Evolutionary conservation across 2,888 invertebrate genomes (phyloP).

Genomic region (Tachina fera): DNA sequence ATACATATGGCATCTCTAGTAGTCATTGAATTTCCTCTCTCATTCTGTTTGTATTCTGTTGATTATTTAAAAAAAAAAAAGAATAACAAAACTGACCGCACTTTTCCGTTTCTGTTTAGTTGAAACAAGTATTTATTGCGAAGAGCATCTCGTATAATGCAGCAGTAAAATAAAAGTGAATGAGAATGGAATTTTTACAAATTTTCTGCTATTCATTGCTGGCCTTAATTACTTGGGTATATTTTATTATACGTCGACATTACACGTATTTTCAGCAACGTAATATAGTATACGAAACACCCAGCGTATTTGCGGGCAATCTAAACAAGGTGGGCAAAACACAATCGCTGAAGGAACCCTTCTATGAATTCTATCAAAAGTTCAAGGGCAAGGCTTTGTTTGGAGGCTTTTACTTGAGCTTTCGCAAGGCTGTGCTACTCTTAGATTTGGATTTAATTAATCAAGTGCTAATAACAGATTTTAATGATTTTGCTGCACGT

Average conservation of each 20-base stretch:
- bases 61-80: not conserved
- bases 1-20: not conserved
- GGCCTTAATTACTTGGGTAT: slow-evolving; percentile 48
- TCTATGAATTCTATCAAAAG: slow-evolving; percentile 76
- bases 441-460: slow-evolving; percentile 80
- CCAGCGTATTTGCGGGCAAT: slow-evolving; percentile 75
- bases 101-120: slow-evolving; percentile 41
- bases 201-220: slow-evolving; percentile 57
- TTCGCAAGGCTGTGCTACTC: slow-evolving; percentile 74
- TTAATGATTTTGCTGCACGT: slow-evolving; percentile 80
- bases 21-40: not conserved
- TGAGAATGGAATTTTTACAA: slow-evolving; percentile 52
- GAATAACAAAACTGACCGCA: not conserved
- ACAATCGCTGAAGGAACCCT: slow-evolving; percentile 73
- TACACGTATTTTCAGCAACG: slow-evolving; percentile 76
- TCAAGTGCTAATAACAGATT: slow-evolving; percentile 81
- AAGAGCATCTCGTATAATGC: not conserved
- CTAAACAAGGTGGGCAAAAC: slow-evolving; percentile 74
- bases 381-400: slow-evolving; percentile 76
- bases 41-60: not conserved
- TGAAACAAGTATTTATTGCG: not conserved
- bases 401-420: slow-evolving; percentile 77
- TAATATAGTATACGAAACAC: slow-evolving; percentile 75
- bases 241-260: slow-evolving; percentile 62
- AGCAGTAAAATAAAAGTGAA: not conserved